These are phyloP conservation scores for Dasyornis broadbenti DNA, from an alignment of 2,113 vertebrate genomes.

Conservation along the genomic window DNA sequence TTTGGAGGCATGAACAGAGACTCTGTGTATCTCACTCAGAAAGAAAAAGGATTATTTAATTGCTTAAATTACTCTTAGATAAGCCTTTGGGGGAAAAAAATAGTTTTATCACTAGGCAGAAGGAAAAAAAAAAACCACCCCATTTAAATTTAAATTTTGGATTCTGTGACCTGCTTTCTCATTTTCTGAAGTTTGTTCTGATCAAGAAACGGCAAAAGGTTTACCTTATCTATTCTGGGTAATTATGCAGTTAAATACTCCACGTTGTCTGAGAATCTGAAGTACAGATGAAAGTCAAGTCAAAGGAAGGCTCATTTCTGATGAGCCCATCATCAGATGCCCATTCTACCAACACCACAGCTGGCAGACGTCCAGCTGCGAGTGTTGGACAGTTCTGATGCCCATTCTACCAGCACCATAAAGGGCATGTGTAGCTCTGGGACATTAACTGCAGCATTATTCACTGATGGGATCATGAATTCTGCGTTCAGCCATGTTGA, in stretches of 20 bases:
- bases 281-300: not conserved
- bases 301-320: not conserved
- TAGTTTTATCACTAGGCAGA: not conserved
- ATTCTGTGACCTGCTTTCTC: not conserved
- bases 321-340: too few species aligned
- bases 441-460: not conserved
- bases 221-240: not conserved
- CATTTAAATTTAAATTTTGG: not conserved
- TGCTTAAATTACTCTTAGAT: not conserved
- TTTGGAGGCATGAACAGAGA: not conserved
- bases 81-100: not conserved
- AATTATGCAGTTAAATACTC: not conserved
- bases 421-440: not conserved
- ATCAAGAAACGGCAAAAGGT: not conserved
- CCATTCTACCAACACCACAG: not conserved
- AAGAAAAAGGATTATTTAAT: not conserved
- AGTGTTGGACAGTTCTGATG: too few species aligned
- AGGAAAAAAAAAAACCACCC: fast-evolving
- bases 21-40: not conserved
- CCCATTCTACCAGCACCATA: not conserved
- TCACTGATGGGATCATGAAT: not conserved
- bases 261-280: not conserved
- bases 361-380: too few species aligned
- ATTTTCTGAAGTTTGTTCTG: not conserved
- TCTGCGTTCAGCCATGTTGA: not conserved